Conservation (phyloP, 1,140 invertebrate genomes). For the Drosophila gunungcola region DNA sequence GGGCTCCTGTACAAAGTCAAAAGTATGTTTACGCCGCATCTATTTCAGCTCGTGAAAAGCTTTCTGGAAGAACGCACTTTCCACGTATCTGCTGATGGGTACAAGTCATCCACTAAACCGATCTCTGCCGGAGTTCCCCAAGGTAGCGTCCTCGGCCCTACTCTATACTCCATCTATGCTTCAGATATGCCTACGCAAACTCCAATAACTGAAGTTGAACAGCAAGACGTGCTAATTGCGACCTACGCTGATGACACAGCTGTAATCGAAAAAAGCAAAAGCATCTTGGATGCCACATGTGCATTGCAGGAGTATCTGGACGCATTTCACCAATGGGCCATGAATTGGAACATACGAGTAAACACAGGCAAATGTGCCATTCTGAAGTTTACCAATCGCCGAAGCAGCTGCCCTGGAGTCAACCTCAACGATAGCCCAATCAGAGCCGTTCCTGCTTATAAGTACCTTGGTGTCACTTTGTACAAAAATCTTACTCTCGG, state of each 20-base stretch:
- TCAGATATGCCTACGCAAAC: too few species aligned
- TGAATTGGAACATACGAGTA: not conserved
- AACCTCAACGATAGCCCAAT: conserved; percentile 1
- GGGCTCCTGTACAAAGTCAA: not conserved
- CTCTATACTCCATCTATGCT: not conserved
- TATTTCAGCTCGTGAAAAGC: not conserved
- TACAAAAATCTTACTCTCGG: conserved; percentile 1
- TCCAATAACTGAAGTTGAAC: too few species aligned
- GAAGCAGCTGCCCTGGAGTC: conserved; percentile 2
- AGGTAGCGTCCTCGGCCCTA: not conserved
- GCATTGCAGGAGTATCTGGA: not conserved
- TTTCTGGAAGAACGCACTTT: not conserved
- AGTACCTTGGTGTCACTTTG: conserved; percentile 11
- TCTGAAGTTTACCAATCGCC: not conserved
- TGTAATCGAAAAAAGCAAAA: not conserved
- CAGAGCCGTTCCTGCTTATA: conserved; percentile 1
- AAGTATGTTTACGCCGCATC: not conserved
- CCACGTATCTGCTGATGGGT: not conserved
- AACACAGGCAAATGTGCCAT: not conserved
- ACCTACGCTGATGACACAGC: too few species aligned
- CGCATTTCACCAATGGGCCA: not conserved
- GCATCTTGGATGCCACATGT: not conserved
- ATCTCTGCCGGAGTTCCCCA: not conserved
- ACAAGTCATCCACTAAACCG: not conserved
- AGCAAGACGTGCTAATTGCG: not conserved